A percentile compares a stretch with the other conserved stretches of the same genome.
Evolutionary conservation across 2,888 invertebrate species (phyloP).

Genomic region (Phorcus lineatus): DNA sequence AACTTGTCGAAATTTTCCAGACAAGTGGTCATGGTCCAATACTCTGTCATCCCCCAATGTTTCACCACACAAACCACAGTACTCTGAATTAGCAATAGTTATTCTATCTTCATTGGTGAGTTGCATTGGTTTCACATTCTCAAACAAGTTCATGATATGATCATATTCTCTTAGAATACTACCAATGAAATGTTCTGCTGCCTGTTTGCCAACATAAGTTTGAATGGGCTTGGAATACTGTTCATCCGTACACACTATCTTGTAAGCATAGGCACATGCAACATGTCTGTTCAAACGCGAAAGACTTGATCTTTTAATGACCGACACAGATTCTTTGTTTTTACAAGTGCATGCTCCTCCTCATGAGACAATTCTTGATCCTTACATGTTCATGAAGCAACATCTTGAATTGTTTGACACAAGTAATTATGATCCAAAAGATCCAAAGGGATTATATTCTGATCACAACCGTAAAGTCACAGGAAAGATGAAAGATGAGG

Average conservation of each 20-base stretch:
- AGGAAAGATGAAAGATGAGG: background rate
- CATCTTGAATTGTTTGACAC: background rate
- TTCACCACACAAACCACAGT: background rate
- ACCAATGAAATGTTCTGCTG: background rate
- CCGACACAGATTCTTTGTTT: background rate
- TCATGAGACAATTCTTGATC: background rate
- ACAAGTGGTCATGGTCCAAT: background rate
- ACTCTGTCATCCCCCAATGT: background rate
- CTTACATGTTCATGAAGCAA: background rate
- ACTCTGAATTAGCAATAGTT: background rate
- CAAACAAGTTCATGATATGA: background rate
- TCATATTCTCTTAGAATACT: background rate
- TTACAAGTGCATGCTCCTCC: background rate
- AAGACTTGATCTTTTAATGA: background rate
- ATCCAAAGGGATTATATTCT: background rate
- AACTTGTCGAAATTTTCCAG: background rate
- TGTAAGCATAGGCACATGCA: background rate
- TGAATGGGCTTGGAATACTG: background rate
- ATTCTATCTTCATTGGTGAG: background rate
- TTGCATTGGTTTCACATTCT: background rate
- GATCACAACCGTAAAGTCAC: background rate
- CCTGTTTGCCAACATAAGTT: background rate
- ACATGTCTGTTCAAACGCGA: background rate
- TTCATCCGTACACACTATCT: background rate
- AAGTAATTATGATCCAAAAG: background rate